Evolutionary conservation across 2,113 vertebrate genomes (phyloP), one percentile per base, ranked within the genome.

Genomic region (Mastomys natalensis): DNA sequence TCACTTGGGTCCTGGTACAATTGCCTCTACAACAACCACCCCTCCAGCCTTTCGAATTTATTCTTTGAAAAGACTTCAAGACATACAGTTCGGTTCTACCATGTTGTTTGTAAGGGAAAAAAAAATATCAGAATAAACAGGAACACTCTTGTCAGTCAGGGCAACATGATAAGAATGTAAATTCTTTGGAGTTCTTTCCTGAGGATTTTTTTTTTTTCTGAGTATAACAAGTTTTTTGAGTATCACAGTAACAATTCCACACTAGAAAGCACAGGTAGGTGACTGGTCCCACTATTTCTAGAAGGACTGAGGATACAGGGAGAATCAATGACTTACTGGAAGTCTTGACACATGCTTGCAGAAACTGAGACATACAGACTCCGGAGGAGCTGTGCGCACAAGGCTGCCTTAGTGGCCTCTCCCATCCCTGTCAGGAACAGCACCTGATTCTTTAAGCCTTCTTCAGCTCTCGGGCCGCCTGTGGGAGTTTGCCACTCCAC

Each of bases 161-260:
- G 22, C 13, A 73, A 24, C 26, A 3, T 37, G 73, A 17, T 62
- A 73, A 45, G 48, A 60, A 29, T 68, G 34, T 85, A 82, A 89
- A 53, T 91, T 82, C 5, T 0, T 66, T 78, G 58, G 80, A 55
- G n/a, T 77, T 45, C 58, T 66, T 91, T 78, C 68, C 48, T 78
- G 86, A 91, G 68, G 58, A 95, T 4, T 60, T 90, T 90, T 86
- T 62, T 95, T 91, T 40, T 40, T 68, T 10, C 66, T 94, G 29
- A 95, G 60, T 51, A 37, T 53, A 82, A 81, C 26, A 70, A 66
- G 17, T 72, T n/a, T 68, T 66, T 58, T 93, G n/a, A 94, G 58
- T 45, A 40, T 40, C 86, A 81, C 26, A 64, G 60, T 40, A 89
- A 85, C 26, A 70, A 60, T 84, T 60, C 9, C 16, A 95, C 34